These are phyloP conservation scores for Xenotilapia caudafasciata DNA, from an alignment of 2,113 vertebrate species.

Conservation along the genomic window DNA sequence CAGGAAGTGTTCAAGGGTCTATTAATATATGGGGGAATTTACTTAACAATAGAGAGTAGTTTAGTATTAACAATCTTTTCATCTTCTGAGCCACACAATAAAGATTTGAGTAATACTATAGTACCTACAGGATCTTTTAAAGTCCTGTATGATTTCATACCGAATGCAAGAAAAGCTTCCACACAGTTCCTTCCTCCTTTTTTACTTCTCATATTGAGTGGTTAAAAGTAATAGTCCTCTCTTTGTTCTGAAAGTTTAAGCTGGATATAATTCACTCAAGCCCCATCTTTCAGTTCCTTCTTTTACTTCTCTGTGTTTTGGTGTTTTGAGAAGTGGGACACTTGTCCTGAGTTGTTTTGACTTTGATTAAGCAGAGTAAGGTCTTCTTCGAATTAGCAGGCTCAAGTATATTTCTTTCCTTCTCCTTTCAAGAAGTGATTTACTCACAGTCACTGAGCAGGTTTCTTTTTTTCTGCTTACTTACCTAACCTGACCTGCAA, in stretches of 20 bases:
- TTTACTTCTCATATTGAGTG: background rate
- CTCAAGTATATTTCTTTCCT: background rate
- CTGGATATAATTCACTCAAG: background rate
- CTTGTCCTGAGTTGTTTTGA: background rate
- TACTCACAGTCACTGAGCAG: background rate
- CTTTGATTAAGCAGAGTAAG: background rate
- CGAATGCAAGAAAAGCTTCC: background rate
- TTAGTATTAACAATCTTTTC: background rate
- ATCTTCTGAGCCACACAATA: background rate
- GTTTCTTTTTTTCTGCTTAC: background rate
- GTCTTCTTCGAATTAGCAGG: background rate
- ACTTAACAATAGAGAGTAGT: accelerated
- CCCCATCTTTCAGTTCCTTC: background rate
- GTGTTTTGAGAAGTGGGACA: background rate
- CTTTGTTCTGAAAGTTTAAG: background rate
- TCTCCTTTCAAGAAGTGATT: background rate
- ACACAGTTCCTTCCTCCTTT: background rate
- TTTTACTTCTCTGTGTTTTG: background rate
- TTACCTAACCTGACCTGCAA: background rate
- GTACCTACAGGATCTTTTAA: background rate
- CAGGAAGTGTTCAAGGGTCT: background rate
- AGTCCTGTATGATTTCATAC: background rate
- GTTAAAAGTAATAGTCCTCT: background rate
- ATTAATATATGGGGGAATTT: background rate
- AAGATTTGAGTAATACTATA: background rate